Percentiles rank a stretch among this genome's conserved stretches.
Evolutionary conservation across 1,140 invertebrate species (phyloP).

Genomic region (Drosophila auraria): DNA sequence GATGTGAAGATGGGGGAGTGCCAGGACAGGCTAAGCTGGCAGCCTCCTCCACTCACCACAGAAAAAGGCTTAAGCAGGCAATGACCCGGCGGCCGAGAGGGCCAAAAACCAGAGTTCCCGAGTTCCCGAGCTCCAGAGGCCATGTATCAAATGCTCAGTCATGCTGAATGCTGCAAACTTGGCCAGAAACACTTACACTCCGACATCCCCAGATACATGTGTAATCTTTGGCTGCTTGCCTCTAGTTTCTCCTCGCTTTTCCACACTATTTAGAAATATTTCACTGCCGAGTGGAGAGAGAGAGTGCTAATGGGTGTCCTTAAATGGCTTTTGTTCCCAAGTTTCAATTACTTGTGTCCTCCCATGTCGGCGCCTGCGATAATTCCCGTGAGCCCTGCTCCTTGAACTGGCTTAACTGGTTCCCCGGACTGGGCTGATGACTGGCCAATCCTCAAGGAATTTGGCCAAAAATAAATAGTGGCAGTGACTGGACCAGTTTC

Average conservation of each 20-base stretch:
- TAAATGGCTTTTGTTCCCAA: constrained; percentile 37
- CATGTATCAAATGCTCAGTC: constrained; percentile 60
- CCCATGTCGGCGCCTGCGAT: constrained; percentile 15
- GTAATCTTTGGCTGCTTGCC: constrained; percentile 19
- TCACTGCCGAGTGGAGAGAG: constrained; percentile 14
- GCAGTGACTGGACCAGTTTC: constrained; percentile 19
- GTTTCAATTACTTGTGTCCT: constrained; percentile 45
- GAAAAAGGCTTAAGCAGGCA: constrained; percentile 37
- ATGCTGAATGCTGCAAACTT: constrained; percentile 61
- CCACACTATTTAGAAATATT: constrained; percentile 23
- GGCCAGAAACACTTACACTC: constrained; percentile 13
- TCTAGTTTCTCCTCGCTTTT: background rate
- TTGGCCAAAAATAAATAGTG: constrained; percentile 32
- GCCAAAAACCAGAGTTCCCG: background rate
- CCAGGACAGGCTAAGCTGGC: constrained; percentile 14
- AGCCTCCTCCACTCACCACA: background rate
- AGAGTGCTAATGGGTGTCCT: constrained; percentile 43
- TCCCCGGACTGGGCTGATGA: constrained; percentile 3
- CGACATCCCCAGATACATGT: constrained; percentile 17
- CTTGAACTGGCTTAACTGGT: constrained; percentile 9
- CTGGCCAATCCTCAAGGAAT: background rate
- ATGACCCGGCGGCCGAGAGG: constrained; percentile 26
- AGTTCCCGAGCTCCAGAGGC: background rate
- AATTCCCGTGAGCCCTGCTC: constrained; percentile 26
- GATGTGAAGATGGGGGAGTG: too few species aligned